Evolutionary conservation across 2,888 invertebrate species (phyloP), one percentile per base, ranked within the genome.

Genomic region (Yponomeuta cagnagella): DNA sequence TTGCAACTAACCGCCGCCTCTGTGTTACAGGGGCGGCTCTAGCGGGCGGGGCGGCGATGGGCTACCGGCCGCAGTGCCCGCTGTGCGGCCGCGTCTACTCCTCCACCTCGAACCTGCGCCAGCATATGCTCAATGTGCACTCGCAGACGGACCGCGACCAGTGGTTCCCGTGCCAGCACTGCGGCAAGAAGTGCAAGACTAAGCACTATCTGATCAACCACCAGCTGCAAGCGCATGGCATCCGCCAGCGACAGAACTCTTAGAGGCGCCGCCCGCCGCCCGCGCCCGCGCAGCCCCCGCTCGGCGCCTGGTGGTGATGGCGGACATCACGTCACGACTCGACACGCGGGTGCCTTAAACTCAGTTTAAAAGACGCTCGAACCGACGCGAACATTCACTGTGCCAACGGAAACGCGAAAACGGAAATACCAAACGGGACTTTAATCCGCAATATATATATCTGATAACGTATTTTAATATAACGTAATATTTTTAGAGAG

Each of bases 121-220:
- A 95, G 91, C 95, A 95, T 90, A 94, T 95, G 89, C 95, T 95
- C 90, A 95, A 95, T 89, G 95, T 95, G 85, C 95, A 95, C 91
- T 94, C 94, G 84, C 93, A 94, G 88, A 94, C 95, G 78, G 93
- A 94, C 81, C 93, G 94, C 81, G 94, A 95, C 84, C 93, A 94
- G 84, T 95, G 95, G 95, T 94, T 94, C 82, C 94, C 94, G 81
- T 95, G 95, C 90, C 93, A 94, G 84, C 94, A 95, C 82, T 95
- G 95, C 92, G 95, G 95, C 82, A 95, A 95, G 90, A 94, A 94
- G 84, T 95, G 95, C 93, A 95, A 95, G 91, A 95, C 95, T 80
- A 94, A 95, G 89, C 95, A 95, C 88, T 95, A 95, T 87, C 93
- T 95, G 82, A 95, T 95, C 93, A 95, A 95, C 90, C 95, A 95